Base-by-base conservation (phyloP, 1,140 invertebrate species). In the Oryzaephilus surinamensis region DNA sequence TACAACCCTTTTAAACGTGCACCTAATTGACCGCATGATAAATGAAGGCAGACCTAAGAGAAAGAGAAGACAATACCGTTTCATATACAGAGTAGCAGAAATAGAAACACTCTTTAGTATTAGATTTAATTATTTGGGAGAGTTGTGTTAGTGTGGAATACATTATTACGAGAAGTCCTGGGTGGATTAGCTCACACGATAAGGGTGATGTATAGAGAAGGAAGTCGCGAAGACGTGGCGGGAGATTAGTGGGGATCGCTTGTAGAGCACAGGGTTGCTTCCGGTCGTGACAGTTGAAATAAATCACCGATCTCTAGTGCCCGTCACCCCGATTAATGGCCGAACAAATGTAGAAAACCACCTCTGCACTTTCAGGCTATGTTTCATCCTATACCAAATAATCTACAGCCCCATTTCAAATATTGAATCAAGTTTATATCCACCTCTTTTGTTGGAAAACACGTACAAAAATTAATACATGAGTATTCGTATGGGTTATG, bases 331-430 rank as follows among this genome's bases (percentile, higher is more conserved):
- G 55, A 61, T 61, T 58, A 61, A 60, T 60, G 55, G 48, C 35
- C 50, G 51, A 52, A 55, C 57, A 61, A 61, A 59, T 60, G 58
- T 50, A 51, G 51, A 58, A 58, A 58, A 58, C 54, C 52, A 52
- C 50, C 55, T 52, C 43, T 48, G 48, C 43, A 43, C 43, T 44
- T 42, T 48, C 11, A 3, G 8, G 38, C 40, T 43, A 31, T 31
- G 39, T 45, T 43, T 32, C 47, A 19, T 18, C 32, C 31, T 29
- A 43, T 45, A 45, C 40, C 32, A 26, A 23, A 32, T 14, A 17
- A 21, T 14, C 28, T 32, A 35, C 46, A 33, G 43, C 38, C 35
- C 10, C 5, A 23, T 13, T n/a, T 10, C 26, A 20, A 32, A 16
- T 32, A 32, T 16, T 32, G 18, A 17, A 11, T 32, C 8, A 14